Evolutionary conservation across 1,140 invertebrate species (phyloP), one percentile per base, ranked within the genome.

Genomic region (Drosophila simulans): DNA sequence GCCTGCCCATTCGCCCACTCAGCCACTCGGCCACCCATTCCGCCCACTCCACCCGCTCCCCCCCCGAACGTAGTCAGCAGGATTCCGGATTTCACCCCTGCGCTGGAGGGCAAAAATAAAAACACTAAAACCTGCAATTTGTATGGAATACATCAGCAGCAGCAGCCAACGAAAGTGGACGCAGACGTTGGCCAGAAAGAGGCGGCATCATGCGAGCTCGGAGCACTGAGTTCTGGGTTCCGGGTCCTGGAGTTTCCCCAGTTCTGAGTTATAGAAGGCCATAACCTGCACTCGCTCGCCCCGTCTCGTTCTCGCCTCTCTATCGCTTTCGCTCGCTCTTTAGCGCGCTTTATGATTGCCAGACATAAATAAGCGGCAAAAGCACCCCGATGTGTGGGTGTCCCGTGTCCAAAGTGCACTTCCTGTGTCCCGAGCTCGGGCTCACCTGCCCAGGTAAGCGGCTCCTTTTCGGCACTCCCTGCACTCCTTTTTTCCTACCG

Each of bases 111-210:
- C 42, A 65, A 68, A 88, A 88, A 84, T 84, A 89, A 88, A 89
- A 84, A 86, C 77, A 89, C 76, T 83, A 79, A 80, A 80, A 80
- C 84, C 81, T 83, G 83, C 83, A 89, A 88, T 88, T 88, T 89
- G 83, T 89, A 89, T 89, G 84, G 84, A 88, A 88, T 88, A 89
- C 83, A 88, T 88, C 83, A 88, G 78, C 25, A 88, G 77, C 25
- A 43, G 65, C 66, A 70, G 64, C 63, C 64, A 52, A 56, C 52
- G 57, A 62, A 72, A 54, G 71, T 40, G 56, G 40, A 55, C 43
- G n/a, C 42, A 25, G 52, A 48, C 65, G 39, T 57, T 46, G 58
- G 80, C 53, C 57, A 88, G 84, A 89, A 77, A 77, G 84, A 90
- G 84, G 40, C 66, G 45, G 66, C 79, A 82, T 48, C 66, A 83